Evolutionary conservation across 2,888 invertebrate genomes (phyloP).

Genomic region (Aproaerema taeniolella): DNA sequence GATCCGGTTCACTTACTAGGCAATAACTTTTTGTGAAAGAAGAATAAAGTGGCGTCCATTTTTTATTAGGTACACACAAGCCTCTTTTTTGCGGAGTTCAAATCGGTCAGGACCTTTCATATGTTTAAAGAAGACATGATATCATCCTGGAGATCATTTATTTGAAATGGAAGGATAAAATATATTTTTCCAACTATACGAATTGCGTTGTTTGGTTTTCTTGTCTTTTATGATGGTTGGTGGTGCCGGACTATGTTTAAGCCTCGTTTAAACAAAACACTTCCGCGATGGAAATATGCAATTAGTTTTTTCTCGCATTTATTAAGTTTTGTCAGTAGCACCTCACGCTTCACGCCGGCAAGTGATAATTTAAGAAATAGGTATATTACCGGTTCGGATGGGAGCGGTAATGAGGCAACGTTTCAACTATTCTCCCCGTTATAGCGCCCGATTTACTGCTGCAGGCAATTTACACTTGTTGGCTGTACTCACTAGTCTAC

Average conservation of each 20-base stretch:
- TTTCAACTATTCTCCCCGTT: conserved; percentile 35
- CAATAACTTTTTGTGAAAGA: conserved; percentile 16
- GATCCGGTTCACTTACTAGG: conserved; percentile 18
- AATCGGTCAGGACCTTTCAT: conserved; percentile 13
- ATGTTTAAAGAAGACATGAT: conserved; percentile 11
- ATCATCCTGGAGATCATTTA: conserved; percentile 10
- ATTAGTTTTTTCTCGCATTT: conserved; percentile 40
- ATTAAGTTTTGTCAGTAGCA: conserved; percentile 34
- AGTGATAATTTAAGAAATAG: conserved; percentile 45
- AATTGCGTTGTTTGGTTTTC: too few relatives aligned
- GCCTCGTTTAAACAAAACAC: conserved; percentile 36
- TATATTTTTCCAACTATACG: too few relatives aligned
- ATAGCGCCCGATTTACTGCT: conserved; percentile 36
- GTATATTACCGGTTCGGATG: conserved; percentile 37
- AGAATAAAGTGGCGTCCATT: conserved; percentile 11
- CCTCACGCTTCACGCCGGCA: conserved; percentile 37
- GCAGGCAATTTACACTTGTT: conserved; percentile 43
- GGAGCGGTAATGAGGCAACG: conserved; percentile 38
- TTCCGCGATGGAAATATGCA: conserved; percentile 43
- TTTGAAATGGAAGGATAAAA: too few relatives aligned
- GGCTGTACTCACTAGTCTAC: conserved; percentile 24
- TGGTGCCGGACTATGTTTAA: too few relatives aligned
- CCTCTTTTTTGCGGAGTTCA: conserved; percentile 14
- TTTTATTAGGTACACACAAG: conserved; percentile 6
- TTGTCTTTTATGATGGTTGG: too few relatives aligned